These are phyloP conservation scores for Haplochromis vanheusdeni DNA, from an alignment of 2,113 vertebrate species.

Conservation along the genomic window DNA sequence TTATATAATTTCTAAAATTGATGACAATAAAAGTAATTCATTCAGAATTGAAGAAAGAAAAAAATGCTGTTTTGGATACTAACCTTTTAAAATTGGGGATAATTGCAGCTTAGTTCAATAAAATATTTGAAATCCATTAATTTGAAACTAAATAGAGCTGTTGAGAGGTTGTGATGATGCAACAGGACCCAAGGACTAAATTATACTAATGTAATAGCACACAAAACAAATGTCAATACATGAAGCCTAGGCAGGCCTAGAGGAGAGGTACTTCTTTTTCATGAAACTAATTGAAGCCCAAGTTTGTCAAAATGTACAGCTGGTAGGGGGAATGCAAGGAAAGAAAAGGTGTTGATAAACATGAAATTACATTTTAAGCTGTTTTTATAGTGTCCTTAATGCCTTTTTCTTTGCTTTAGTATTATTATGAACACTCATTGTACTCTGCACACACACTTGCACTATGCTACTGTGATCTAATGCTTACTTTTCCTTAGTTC, in stretches of 20 bases:
- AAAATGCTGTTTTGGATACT: slow-evolving; percentile 4
- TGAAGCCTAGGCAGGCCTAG: background rate
- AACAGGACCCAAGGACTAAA: background rate
- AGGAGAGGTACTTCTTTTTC: background rate
- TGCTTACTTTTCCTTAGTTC: background rate
- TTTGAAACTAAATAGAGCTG: slow-evolving; percentile 14
- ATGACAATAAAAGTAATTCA: slow-evolving; percentile 5
- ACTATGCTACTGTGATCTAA: background rate
- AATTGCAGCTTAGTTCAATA: slow-evolving; percentile 1
- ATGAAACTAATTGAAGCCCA: background rate
- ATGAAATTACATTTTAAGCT: background rate
- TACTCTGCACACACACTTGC: background rate
- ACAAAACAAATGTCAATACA: background rate
- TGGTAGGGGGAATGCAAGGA: no score
- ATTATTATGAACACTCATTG: background rate
- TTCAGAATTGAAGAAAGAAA: background rate
- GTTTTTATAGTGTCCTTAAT: background rate
- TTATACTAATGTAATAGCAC: background rate
- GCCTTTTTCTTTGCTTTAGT: background rate
- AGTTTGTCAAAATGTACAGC: background rate
- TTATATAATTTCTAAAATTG: background rate
- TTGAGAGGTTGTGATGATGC: slow-evolving; percentile 17
- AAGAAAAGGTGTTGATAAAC: background rate
- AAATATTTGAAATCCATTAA: slow-evolving; percentile 10
- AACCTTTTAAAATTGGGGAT: slow-evolving; percentile 8